These are phyloP conservation scores for Eulemur rubriventer DNA, from an alignment of 2,797 vertebrate genomes.

Conservation along the genomic window DNA sequence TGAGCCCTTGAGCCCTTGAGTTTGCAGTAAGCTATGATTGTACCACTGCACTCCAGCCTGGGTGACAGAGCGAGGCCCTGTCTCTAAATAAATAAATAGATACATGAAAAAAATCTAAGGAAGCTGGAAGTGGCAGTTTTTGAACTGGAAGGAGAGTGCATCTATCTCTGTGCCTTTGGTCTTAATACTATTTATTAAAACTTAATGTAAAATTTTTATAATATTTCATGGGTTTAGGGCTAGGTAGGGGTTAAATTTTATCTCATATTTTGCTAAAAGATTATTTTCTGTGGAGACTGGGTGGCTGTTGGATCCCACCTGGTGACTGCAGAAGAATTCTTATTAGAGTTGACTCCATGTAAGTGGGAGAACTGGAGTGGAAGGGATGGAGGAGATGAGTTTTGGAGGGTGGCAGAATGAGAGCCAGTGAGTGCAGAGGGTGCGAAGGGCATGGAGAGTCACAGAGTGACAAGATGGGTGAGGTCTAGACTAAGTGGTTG, in stretches of 20 bases:
- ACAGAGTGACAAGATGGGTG: fast-evolving
- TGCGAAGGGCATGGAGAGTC: neutral
- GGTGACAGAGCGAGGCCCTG: neutral
- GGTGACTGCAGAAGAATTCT: neutral
- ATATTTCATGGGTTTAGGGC: neutral
- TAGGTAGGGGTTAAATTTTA: neutral
- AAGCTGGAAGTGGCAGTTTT: neutral
- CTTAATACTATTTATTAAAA: neutral
- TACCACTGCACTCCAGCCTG: neutral
- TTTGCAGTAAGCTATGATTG: neutral
- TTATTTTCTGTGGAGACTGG: neutral
- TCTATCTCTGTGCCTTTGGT: neutral
- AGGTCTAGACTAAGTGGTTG: neutral
- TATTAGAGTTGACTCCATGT: neutral
- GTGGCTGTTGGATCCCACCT: neutral
- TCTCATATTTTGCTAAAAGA: neutral
- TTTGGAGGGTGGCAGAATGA: neutral
- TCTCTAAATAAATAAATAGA: neutral
- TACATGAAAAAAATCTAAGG: neutral
- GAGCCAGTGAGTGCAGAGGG: neutral
- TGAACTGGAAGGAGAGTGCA: neutral
- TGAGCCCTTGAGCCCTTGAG: too few relatives aligned
- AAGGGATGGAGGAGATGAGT: neutral
- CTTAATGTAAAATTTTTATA: neutral
- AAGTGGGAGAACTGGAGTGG: neutral